A percentile compares a stretch with the other conserved stretches of the same genome.
These are phyloP conservation scores for Etheostoma perlongum DNA, from an alignment of 2,797 vertebrate genomes.

Conservation along the genomic window DNA sequence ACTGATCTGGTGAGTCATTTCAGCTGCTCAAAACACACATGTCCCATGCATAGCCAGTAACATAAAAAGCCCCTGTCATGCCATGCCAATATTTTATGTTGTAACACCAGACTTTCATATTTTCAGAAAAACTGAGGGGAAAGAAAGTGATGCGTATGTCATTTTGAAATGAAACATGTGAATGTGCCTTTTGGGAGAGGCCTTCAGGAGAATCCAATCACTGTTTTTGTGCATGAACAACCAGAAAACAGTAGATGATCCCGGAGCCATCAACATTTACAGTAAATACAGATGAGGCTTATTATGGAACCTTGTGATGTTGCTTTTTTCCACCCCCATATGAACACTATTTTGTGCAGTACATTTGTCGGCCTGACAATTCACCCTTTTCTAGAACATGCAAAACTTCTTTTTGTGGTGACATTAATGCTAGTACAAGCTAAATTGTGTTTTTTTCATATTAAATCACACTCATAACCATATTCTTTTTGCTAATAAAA, in stretches of 20 bases:
- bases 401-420: not conserved
- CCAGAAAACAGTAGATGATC: constrained; percentile 13
- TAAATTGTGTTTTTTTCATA: not conserved
- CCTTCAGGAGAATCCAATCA: not conserved
- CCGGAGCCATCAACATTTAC: constrained; percentile 27
- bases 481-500: not conserved
- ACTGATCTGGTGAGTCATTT: constrained; percentile 1
- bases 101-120: constrained; percentile 21
- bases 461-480: not conserved
- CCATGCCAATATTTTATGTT: constrained; percentile 35
- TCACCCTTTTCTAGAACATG: not conserved
- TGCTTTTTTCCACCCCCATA: constrained; percentile 3
- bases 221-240: constrained; percentile 15
- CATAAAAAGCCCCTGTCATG: not conserved
- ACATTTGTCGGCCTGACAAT: not conserved
- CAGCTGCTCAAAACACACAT: constrained; percentile 30
- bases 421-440: not conserved
- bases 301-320: constrained; percentile 1
- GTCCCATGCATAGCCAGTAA: not conserved
- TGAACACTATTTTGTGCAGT: constrained; percentile 4
- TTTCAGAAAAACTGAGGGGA: not conserved
- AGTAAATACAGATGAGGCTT: constrained; percentile 40
- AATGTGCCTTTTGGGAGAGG: not conserved
- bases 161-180: constrained; percentile 7
- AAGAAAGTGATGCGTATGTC: not conserved